Evolutionary conservation across 2,888 invertebrate species (phyloP), one percentile per base, ranked within the genome.

Genomic region (Meghimatium bilineatum): DNA sequence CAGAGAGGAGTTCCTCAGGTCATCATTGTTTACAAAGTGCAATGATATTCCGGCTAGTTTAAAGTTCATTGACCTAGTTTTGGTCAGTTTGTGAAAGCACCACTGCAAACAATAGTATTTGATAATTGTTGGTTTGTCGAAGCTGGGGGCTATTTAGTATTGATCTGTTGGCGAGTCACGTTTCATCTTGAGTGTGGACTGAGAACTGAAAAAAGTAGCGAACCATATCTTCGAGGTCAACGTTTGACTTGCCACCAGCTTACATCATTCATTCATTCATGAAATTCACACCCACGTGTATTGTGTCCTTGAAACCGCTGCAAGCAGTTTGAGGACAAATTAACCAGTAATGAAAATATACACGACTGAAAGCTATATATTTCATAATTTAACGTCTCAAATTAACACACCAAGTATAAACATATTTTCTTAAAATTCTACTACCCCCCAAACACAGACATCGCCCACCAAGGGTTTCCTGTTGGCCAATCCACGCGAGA

Each of bases 211-310:
- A 69, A 36, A 69, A 23, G 69, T 8, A 69, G 20, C n/a, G 75
- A 75, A 26, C 44, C 49, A 29, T 29, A 72, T 49, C 72, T 8
- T 6, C 44, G 20, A 34, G 32, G 56, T 0, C 75, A 52, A 3
- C 56, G 56, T 26, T 26, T 34, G 1, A 32, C 32, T 49, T 26
- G 23, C 5, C 17, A 1, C n/a, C 29, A 79, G 79, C 49, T 81
- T 52, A 76, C 80, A 83, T 82, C 32, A 85, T 76, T 69, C 56
- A 77, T 80, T 66, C 56, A 38, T 36, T 52, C 14, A 26, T 38
- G 14, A 49, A 17, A 32, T 29, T 38, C 34, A 44, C 72, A 63
- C 26, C 66, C 63, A 0, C 44, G 44, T 44, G 44, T 44, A 44
- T 12, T 60, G 36, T 32, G 74, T 80, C 60, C 82, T 56, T 77